These are phyloP conservation scores for Microctenopoma stevenorrisi DNA, from an alignment of 2,797 vertebrate species.

Conservation along the genomic window DNA sequence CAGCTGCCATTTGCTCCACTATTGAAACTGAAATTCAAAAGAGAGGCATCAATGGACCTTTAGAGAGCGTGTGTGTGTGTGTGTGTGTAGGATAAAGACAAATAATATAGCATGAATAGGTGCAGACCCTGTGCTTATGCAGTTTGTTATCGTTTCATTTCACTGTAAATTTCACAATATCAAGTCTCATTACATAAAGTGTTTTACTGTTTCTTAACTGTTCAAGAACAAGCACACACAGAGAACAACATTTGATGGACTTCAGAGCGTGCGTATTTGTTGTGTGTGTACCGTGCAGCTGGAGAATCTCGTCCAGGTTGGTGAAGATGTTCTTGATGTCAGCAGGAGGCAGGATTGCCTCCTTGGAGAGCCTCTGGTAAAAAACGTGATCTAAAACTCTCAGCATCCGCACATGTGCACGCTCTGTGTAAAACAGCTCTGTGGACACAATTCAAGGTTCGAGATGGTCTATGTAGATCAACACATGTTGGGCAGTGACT, in stretches of 20 bases:
- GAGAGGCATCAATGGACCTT: slow-evolving; percentile 17
- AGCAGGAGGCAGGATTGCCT: slow-evolving; percentile 87
- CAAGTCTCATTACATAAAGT: background rate
- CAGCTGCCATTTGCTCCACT: slow-evolving; percentile 91
- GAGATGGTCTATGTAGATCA: background rate
- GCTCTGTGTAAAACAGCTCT: slow-evolving; percentile 94
- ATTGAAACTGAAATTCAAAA: slow-evolving; percentile 85
- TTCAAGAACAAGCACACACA: background rate
- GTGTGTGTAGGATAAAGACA: slow-evolving; percentile 1
- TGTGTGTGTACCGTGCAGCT: slow-evolving; percentile 87
- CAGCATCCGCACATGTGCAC: slow-evolving; percentile 92
- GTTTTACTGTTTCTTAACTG: background rate
- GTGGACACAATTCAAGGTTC: slow-evolving; percentile 29
- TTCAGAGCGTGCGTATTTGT: background rate
- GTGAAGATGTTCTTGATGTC: slow-evolving; percentile 93
- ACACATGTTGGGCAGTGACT: background rate
- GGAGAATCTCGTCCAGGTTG: slow-evolving; percentile 93
- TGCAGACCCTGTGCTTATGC: background rate
- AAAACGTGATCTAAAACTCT: slow-evolving; percentile 92
- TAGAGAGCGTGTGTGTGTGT: slow-evolving; percentile 12
- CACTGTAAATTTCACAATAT: background rate
- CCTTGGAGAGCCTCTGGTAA: slow-evolving; percentile 90
- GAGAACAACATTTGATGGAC: background rate
- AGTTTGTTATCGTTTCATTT: slow-evolving; percentile 2
- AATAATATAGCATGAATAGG: background rate